These are phyloP conservation scores for Pampusana beccarii DNA, from an alignment of 2,113 vertebrate species.

Conservation along the genomic window DNA sequence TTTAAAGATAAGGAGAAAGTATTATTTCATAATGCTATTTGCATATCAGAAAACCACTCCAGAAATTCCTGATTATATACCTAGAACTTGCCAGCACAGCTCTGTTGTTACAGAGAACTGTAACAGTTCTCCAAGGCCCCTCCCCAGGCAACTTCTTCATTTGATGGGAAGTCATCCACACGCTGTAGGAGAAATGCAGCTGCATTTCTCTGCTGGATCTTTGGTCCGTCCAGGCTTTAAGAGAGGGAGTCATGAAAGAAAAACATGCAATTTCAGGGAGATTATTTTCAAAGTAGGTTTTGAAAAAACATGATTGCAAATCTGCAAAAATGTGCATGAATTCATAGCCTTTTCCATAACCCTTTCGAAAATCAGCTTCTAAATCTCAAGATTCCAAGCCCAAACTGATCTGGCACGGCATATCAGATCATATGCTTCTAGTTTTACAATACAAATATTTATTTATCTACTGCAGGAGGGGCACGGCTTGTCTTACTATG, in stretches of 20 bases:
- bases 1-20: not conserved
- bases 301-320: not conserved
- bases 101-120: not conserved
- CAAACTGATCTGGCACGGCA: not conserved
- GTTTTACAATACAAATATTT: not conserved
- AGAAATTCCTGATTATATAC: not conserved
- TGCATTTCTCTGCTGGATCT: not conserved
- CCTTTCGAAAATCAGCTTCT: not conserved
- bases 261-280: not conserved
- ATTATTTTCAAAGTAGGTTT: not conserved
- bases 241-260: not conserved
- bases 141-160: slow-evolving; percentile 32
- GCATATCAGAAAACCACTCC: not conserved
- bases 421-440: not conserved
- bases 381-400: not conserved
- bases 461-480: not conserved
- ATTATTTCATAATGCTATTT: not conserved
- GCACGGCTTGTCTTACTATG: not conserved
- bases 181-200: not conserved
- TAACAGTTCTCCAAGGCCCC: not conserved
- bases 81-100: not conserved
- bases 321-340: not conserved
- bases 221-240: not conserved
- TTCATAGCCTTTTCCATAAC: not conserved
- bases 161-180: not conserved